These are phyloP conservation scores for Lagocephalus sceleratus DNA, from an alignment of 2,797 vertebrate species.

Conservation along the genomic window DNA sequence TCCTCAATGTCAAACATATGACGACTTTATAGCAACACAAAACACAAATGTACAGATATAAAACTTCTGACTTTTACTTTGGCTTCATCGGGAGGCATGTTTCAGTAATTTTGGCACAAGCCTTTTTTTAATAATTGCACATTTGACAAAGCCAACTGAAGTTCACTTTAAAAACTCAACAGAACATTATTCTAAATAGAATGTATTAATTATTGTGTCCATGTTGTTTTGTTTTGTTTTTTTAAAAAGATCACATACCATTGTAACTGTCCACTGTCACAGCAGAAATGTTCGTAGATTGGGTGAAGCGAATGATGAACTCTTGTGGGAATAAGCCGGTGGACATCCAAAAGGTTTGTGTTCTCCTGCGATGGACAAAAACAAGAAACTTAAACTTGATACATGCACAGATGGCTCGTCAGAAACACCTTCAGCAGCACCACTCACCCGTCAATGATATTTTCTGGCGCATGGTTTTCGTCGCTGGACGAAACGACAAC, in stretches of 20 bases:
- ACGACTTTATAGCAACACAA: too few relatives aligned
- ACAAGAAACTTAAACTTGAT: not conserved
- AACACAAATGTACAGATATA: too few relatives aligned
- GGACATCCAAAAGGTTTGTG: conserved; percentile 88
- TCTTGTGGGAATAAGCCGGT: conserved; percentile 97
- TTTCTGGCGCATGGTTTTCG: conserved; percentile 85
- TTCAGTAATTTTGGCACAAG: too few relatives aligned
- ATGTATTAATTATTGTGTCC: not conserved
- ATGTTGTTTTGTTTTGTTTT: too few relatives aligned
- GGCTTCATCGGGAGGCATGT: too few relatives aligned
- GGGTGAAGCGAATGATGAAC: conserved; percentile 84
- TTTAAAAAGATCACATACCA: conserved; percentile 68
- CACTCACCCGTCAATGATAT: conserved; percentile 86
- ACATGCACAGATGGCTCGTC: too few relatives aligned
- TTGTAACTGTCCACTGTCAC: conserved; percentile 84
- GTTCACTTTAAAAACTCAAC: too few relatives aligned
- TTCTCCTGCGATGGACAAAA: conserved; percentile 67
- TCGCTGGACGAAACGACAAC: conserved; percentile 85
- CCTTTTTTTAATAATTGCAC: too few relatives aligned
- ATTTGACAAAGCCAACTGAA: too few relatives aligned
- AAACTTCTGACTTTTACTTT: too few relatives aligned
- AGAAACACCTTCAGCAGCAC: too few relatives aligned
- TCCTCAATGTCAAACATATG: too few relatives aligned
- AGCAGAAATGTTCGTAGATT: conserved; percentile 73
- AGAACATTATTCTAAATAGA: not conserved